phyloP scores from a whole-genome alignment of 2,888 invertebrate species.

The Caenorhabditis macrosperma region DNA sequence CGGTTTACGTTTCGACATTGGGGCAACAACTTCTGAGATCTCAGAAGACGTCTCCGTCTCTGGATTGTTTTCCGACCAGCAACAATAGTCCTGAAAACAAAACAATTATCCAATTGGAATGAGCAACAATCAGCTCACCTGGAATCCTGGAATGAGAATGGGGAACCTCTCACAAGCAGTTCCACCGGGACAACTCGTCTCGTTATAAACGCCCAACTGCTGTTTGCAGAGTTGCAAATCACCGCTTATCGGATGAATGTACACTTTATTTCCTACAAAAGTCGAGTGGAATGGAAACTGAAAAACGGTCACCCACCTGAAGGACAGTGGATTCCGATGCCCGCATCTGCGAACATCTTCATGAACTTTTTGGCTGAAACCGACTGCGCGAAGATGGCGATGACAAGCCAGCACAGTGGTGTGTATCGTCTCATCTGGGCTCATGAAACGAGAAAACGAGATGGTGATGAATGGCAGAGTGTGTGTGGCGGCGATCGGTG shows the following conservation, averaged over 20 bases:
- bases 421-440: conserved; percentile 47
- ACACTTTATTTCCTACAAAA: conserved; percentile 67
- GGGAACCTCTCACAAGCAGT: conserved; percentile 74
- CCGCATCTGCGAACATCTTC: conserved; percentile 69
- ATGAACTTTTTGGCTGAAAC: conserved; percentile 45
- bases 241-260: conserved; percentile 71
- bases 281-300: background rate
- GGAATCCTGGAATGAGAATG: conserved; percentile 71
- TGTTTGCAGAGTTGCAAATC: conserved; percentile 73
- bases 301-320: conserved; percentile 52
- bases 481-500: conserved; percentile 1
- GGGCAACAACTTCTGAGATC: conserved; percentile 5
- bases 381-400: conserved; percentile 22
- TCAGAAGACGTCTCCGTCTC: conserved; percentile 43
- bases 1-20: conserved; percentile 57
- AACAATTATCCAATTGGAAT: background rate
- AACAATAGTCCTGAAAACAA: conserved; percentile 67
- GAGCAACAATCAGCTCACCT: conserved; percentile 57
- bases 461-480: conserved; percentile 34
- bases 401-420: conserved; percentile 46
- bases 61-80: conserved; percentile 66
- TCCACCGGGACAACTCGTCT: conserved; percentile 73
- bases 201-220: conserved; percentile 71
- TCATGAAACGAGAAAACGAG: conserved; percentile 33
- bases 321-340: conserved; percentile 69